Evolutionary conservation across 1,140 invertebrate genomes (phyloP).

Genomic region (Campoletis sonorensis): DNA sequence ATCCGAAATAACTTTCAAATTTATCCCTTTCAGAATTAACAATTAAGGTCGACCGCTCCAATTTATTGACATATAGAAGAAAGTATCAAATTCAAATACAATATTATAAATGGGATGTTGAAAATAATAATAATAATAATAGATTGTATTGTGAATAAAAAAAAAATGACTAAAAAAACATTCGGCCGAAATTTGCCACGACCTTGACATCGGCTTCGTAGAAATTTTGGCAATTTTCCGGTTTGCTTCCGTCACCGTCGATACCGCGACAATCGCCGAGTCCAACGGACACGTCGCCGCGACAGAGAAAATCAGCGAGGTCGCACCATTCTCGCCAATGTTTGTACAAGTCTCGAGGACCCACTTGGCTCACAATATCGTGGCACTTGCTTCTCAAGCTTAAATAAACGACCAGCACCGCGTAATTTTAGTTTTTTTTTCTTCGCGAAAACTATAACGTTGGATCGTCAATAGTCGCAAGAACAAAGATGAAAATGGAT

Average conservation of each 20-base stretch:
- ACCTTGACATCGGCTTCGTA: constrained; percentile 33
- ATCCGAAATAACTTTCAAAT: background rate
- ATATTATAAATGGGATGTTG: too few species aligned
- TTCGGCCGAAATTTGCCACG: constrained; percentile 41
- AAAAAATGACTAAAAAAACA: background rate
- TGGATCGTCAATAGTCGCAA: too few species aligned
- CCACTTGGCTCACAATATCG: constrained; percentile 63
- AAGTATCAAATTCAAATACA: too few species aligned
- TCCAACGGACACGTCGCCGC: constrained; percentile 51
- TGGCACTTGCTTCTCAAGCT: constrained; percentile 65
- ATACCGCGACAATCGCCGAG: constrained; percentile 65
- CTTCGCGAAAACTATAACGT: too few species aligned
- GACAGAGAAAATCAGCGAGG: constrained; percentile 56
- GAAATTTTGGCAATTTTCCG: constrained; percentile 9
- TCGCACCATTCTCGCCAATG: constrained; percentile 64
- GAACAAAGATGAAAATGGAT: background rate
- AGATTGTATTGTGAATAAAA: background rate
- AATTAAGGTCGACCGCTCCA: too few species aligned
- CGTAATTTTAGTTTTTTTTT: too few species aligned
- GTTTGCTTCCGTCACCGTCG: background rate
- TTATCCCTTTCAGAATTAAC: constrained; percentile 29
- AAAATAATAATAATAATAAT: constrained; percentile 42
- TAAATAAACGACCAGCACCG: constrained; percentile 32
- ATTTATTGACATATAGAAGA: too few species aligned
- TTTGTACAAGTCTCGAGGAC: constrained; percentile 58